Percentiles rank a stretch among this genome's conserved stretches.
Conservation (phyloP, 2,888 invertebrate genomes). For the Heliconius aoede region DNA sequence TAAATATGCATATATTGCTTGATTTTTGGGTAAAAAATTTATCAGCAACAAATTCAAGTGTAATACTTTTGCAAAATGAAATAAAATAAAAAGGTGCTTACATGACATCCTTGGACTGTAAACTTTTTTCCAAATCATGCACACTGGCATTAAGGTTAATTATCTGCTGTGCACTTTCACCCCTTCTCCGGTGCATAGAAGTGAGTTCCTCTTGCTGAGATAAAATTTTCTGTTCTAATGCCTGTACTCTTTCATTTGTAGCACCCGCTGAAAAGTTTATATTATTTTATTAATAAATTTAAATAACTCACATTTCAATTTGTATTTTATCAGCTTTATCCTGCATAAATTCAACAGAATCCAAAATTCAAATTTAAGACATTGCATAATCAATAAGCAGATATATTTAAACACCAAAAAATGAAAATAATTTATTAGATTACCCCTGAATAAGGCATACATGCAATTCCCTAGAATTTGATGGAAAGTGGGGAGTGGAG, state of each 20-base stretch:
- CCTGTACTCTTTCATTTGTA: slow-evolving; percentile 85
- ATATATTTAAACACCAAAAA: neutral
- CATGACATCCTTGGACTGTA: slow-evolving; percentile 89
- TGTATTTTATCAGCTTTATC: neutral
- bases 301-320: neutral
- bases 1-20: too few species aligned
- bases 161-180: slow-evolving; percentile 96
- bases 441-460: neutral
- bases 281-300: neutral
- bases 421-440: neutral
- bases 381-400: too few species aligned
- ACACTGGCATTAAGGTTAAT: slow-evolving; percentile 93
- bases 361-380: neutral
- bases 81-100: slow-evolving; percentile 55
- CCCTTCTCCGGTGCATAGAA: slow-evolving; percentile 93
- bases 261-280: slow-evolving; percentile 59
- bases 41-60: neutral
- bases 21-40: neutral
- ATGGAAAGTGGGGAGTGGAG: too few species aligned
- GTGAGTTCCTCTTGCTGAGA: slow-evolving; percentile 96
- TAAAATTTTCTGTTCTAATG: slow-evolving; percentile 93
- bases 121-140: slow-evolving; percentile 92
- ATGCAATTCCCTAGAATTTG: too few species aligned
- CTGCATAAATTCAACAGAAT: neutral
- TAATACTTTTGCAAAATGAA: neutral